Conservation (phyloP, 1,140 invertebrate genomes). For the Nomia melanderi region DNA sequence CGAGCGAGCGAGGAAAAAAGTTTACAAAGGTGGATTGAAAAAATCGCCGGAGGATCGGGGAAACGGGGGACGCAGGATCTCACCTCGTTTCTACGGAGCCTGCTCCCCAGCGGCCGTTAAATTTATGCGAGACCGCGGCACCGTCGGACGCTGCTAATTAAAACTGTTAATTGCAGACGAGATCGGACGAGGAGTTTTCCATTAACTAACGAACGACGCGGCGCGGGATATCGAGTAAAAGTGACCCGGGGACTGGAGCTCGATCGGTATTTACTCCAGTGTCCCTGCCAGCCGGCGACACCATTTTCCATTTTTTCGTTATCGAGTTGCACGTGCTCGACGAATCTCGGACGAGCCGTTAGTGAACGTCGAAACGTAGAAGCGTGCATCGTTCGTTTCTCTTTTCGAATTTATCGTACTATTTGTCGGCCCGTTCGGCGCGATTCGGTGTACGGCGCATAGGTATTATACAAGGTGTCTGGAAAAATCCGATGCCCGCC, state of each 20-base stretch:
- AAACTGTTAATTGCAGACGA: conserved; percentile 39
- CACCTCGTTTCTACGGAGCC: conserved; percentile 42
- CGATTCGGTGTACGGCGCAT: too few relatives aligned
- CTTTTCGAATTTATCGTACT: too few relatives aligned
- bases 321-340: too few relatives aligned
- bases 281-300: too few relatives aligned
- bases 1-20: background rate
- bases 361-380: too few relatives aligned
- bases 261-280: too few relatives aligned
- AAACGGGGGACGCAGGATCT: conserved; percentile 19
- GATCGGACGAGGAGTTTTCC: conserved; percentile 5
- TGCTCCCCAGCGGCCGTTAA: conserved; percentile 46
- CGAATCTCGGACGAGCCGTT: too few relatives aligned
- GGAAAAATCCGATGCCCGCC: background rate
- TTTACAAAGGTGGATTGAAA: background rate
- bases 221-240: conserved; percentile 39
- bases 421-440: too few relatives aligned
- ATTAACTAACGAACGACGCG: background rate
- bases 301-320: too few relatives aligned
- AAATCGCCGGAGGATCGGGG: conserved; percentile 18
- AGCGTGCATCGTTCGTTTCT: too few relatives aligned
- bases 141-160: conserved; percentile 44
- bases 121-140: conserved; percentile 52
- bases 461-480: background rate
- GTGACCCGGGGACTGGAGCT: too few relatives aligned